Evolutionary conservation across 2,888 invertebrate genomes (phyloP).

Genomic region (Papilio elwesi): DNA sequence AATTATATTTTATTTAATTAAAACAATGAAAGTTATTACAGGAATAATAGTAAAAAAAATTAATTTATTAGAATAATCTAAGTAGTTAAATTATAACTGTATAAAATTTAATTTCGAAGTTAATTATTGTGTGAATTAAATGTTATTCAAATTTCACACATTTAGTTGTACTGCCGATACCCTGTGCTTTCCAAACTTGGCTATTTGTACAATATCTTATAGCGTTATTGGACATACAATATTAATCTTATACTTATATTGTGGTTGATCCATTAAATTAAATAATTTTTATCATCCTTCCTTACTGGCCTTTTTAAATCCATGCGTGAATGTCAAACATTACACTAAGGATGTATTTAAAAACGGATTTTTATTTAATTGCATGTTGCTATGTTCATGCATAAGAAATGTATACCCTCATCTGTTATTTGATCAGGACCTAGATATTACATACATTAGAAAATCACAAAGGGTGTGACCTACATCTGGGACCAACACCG

Average conservation of each 20-base stretch:
- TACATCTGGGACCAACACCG: too few species aligned
- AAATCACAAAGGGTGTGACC: too few species aligned
- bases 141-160: not conserved
- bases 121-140: not conserved
- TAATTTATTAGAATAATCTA: not conserved
- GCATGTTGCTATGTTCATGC: constrained; percentile 36
- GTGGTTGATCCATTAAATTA: not conserved
- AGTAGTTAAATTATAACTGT: not conserved
- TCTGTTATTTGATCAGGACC: too few species aligned
- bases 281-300: not conserved
- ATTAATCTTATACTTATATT: not conserved
- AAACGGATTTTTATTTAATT: not conserved
- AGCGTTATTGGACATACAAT: not conserved
- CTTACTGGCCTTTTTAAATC: not conserved
- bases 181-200: constrained; percentile 45
- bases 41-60: not conserved
- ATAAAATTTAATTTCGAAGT: not conserved
- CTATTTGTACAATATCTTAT: constrained; percentile 43
- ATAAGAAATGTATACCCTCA: too few species aligned
- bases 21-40: not conserved
- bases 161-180: constrained; percentile 36
- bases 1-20: not conserved
- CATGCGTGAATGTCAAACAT: not conserved
- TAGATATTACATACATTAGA: too few species aligned
- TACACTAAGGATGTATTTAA: not conserved